These are phyloP conservation scores for Scomberomorus guttatus DNA, from an alignment of 2,797 vertebrate species.

Conservation along the genomic window DNA sequence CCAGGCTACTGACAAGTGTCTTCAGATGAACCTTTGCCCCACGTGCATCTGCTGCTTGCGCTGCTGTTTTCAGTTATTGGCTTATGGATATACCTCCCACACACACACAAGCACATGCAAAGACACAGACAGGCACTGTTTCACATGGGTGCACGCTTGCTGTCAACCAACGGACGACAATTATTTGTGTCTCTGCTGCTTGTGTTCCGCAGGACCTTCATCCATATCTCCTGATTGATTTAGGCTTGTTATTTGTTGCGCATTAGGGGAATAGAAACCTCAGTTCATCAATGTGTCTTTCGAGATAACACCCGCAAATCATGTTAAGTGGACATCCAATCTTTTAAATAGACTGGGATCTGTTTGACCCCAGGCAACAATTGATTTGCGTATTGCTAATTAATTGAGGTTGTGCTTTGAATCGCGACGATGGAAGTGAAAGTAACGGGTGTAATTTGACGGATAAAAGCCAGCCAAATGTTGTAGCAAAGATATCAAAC, in stretches of 20 bases:
- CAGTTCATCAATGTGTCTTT: slow-evolving; percentile 65
- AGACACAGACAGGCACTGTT: not conserved
- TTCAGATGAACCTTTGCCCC: slow-evolving; percentile 58
- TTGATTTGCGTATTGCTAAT: slow-evolving; percentile 75
- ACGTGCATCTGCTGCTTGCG: slow-evolving; percentile 34
- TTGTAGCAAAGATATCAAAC: slow-evolving; percentile 26
- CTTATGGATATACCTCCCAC: slow-evolving; percentile 3
- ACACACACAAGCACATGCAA: not conserved
- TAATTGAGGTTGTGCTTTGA: slow-evolving; percentile 67
- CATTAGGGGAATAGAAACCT: slow-evolving; percentile 64
- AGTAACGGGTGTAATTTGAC: not conserved
- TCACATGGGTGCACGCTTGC: not conserved
- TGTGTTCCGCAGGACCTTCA: not conserved
- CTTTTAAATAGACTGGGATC: slow-evolving; percentile 66
- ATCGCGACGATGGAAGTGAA: slow-evolving; percentile 29
- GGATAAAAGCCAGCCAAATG: slow-evolving; percentile 18
- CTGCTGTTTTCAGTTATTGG: slow-evolving; percentile 45
- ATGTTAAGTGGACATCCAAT: slow-evolving; percentile 66
- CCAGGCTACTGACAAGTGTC: slow-evolving; percentile 19
- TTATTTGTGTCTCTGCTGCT: slow-evolving; percentile 11
- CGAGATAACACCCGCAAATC: slow-evolving; percentile 68
- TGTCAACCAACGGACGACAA: slow-evolving; percentile 4
- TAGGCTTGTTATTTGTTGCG: slow-evolving; percentile 52
- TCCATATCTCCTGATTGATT: slow-evolving; percentile 56
- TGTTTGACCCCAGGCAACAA: slow-evolving; percentile 67